These are phyloP conservation scores for Poeciliopsis occidentalis DNA, from an alignment of 2,113 vertebrate species.

Conservation along the genomic window DNA sequence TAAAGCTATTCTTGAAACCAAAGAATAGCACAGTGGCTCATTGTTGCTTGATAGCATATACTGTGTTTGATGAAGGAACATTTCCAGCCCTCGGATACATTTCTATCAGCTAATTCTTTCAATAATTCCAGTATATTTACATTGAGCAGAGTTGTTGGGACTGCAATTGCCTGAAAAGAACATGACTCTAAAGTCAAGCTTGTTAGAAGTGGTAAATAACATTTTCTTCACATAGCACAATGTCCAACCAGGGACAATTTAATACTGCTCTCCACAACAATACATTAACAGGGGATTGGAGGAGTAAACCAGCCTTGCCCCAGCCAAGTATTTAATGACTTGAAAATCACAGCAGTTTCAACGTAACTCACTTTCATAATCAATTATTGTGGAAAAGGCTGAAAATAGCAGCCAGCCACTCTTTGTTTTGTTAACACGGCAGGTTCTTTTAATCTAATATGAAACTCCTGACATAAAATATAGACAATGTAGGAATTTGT, in stretches of 20 bases:
- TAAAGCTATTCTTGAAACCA: slow-evolving; percentile 30
- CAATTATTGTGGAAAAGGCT: slow-evolving; percentile 44
- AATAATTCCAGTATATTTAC: slow-evolving; percentile 44
- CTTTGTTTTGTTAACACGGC: slow-evolving; percentile 46
- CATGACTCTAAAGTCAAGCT: slow-evolving; percentile 61
- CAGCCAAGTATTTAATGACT: slow-evolving; percentile 51
- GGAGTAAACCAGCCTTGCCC: slow-evolving; percentile 48
- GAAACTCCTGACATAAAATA: slow-evolving; percentile 46
- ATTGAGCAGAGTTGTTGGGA: slow-evolving; percentile 40
- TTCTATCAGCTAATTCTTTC: slow-evolving; percentile 39
- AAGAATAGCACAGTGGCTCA: slow-evolving; percentile 50
- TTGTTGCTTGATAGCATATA: slow-evolving; percentile 41
- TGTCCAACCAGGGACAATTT: slow-evolving; percentile 48
- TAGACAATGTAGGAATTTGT: slow-evolving; percentile 29
- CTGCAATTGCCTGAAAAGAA: slow-evolving; percentile 57
- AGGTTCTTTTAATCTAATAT: slow-evolving; percentile 43
- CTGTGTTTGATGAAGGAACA: slow-evolving; percentile 15
- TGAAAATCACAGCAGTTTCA: slow-evolving; percentile 31
- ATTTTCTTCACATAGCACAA: slow-evolving; percentile 59
- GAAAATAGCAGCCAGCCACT: slow-evolving; percentile 34
- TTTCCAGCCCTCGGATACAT: slow-evolving; percentile 13
- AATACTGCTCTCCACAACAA: slow-evolving; percentile 54
- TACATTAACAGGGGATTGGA: slow-evolving; percentile 55
- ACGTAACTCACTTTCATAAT: slow-evolving; percentile 45
- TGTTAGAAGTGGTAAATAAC: slow-evolving; percentile 67